These are phyloP conservation scores for Castor canadensis DNA, from an alignment of 2,113 vertebrate species.

Conservation along the genomic window DNA sequence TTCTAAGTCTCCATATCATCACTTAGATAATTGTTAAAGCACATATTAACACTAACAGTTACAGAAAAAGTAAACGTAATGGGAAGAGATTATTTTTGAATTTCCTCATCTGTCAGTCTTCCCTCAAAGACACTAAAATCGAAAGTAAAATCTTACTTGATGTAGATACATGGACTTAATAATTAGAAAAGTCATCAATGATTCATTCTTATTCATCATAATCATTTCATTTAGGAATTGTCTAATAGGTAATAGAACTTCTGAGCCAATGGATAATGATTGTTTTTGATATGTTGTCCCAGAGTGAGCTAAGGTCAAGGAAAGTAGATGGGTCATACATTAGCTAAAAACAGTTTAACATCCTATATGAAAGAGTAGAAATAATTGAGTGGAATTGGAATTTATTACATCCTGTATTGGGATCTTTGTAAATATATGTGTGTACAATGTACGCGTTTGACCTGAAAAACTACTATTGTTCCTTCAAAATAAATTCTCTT, in stretches of 20 bases:
- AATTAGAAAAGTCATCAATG: constrained; percentile 77
- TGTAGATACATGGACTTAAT: constrained; percentile 46
- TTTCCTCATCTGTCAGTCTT: not conserved
- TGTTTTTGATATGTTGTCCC: constrained; percentile 55
- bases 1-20: too few relatives aligned
- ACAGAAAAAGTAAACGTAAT: not conserved
- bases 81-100: constrained; percentile 1
- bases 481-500: not conserved
- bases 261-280: constrained; percentile 73
- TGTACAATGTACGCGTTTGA: not conserved
- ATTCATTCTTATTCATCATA: constrained; percentile 76
- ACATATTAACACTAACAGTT: not conserved
- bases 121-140: not conserved
- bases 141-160: constrained; percentile 46
- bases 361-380: not conserved
- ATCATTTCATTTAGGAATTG: constrained; percentile 73
- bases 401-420: not conserved
- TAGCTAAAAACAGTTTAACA: not conserved
- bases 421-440: not conserved
- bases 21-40: not conserved
- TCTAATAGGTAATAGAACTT: constrained; percentile 69
- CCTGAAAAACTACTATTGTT: not conserved
- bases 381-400: not conserved
- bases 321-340: not conserved
- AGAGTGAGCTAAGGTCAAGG: constrained; percentile 13